phyloP scores from a whole-genome alignment of 2,113 vertebrate species.

The Ailurus styani region DNA sequence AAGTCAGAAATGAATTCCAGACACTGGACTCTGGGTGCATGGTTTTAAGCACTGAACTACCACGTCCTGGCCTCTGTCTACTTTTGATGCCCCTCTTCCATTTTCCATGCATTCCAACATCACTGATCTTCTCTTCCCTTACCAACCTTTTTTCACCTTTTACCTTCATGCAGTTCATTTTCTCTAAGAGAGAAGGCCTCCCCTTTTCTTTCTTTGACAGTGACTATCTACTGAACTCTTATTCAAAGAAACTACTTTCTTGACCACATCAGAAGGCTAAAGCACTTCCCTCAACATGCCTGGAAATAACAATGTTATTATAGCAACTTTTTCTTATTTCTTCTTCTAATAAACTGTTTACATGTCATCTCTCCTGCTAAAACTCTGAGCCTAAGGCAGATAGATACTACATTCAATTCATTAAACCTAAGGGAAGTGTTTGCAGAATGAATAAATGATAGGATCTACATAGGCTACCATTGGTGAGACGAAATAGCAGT shows the following conservation, averaged over 20 bases:
- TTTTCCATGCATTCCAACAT: background rate
- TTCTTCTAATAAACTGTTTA: background rate
- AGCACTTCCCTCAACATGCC: background rate
- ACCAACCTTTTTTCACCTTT: background rate
- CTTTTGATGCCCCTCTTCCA: background rate
- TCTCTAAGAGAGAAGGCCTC: background rate
- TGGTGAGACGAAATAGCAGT: background rate
- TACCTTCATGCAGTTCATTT: background rate
- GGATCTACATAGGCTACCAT: background rate
- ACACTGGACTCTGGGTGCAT: background rate
- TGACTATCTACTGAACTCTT: background rate
- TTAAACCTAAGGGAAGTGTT: background rate
- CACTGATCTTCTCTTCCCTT: background rate
- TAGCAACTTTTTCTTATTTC: background rate
- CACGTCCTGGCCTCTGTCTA: background rate
- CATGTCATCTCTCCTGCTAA: background rate
- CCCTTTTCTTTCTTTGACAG: background rate
- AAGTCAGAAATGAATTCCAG: background rate
- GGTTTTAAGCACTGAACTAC: background rate
- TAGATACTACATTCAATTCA: background rate
- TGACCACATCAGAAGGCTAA: background rate
- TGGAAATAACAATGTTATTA: background rate
- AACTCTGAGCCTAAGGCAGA: background rate
- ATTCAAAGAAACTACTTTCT: background rate
- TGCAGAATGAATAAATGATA: background rate